Evolutionary conservation across 2,888 invertebrate species (phyloP).

Genomic region (Hypercompe scribonia): DNA sequence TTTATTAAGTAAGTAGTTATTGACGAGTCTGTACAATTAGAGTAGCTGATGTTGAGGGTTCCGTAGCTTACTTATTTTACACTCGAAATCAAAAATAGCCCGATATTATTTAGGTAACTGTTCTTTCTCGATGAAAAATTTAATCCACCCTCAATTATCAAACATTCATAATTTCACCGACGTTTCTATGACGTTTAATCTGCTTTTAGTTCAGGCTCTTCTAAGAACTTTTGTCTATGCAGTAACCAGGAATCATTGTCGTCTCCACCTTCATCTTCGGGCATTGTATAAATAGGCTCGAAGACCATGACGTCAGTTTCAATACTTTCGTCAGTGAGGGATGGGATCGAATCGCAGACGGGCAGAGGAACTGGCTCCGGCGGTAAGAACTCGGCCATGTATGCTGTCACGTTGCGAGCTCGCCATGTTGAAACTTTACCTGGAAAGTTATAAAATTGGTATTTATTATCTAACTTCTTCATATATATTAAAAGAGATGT

Average conservation of each 20-base stretch:
- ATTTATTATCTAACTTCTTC: neutral
- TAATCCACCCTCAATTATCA: neutral
- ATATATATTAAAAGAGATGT: neutral
- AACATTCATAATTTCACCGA: neutral
- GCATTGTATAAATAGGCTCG: constrained; percentile 65
- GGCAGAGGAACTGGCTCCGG: constrained; percentile 89
- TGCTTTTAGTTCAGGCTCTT: constrained; percentile 68
- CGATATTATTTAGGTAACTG: no score
- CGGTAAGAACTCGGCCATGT: constrained; percentile 90
- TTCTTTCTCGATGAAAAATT: neutral
- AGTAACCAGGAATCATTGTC: constrained; percentile 79
- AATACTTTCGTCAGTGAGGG: constrained; percentile 75
- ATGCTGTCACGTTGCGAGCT: constrained; percentile 89
- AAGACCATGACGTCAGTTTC: constrained; percentile 78
- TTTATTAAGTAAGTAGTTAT: neutral
- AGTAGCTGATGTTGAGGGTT: neutral
- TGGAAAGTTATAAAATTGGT: constrained; percentile 39
- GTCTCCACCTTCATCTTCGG: constrained; percentile 77
- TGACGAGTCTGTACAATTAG: neutral
- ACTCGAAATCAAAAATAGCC: no score
- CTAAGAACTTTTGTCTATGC: constrained; percentile 78
- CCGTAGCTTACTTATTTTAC: neutral
- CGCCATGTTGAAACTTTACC: constrained; percentile 88
- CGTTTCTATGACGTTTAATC: neutral
- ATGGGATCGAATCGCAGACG: constrained; percentile 88